These are phyloP conservation scores for Poeciliopsis paucimaculata DNA, from an alignment of 2,797 vertebrate species.

Conservation along the genomic window DNA sequence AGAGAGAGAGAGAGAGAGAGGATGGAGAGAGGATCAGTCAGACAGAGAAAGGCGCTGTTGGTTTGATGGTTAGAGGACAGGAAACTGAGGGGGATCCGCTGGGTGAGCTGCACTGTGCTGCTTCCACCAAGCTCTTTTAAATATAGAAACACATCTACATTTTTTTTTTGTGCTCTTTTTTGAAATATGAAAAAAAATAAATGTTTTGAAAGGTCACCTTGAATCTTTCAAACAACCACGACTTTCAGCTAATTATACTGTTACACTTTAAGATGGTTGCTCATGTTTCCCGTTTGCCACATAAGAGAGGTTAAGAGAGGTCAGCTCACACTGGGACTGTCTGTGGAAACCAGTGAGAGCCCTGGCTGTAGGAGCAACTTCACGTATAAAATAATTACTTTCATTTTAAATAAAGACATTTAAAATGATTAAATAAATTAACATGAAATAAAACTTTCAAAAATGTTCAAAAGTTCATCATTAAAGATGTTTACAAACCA, in stretches of 20 bases:
- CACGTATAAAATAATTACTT: background rate
- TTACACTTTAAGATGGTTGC: background rate
- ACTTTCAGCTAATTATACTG: background rate
- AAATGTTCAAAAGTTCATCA: background rate
- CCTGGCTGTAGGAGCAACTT: background rate
- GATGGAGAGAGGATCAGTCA: slow-evolving; percentile 37
- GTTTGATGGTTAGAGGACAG: slow-evolving; percentile 67
- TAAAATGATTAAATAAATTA: background rate
- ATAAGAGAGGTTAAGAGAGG: slow-evolving; percentile 5
- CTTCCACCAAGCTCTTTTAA: background rate
- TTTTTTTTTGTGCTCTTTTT: background rate
- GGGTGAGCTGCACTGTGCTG: slow-evolving; percentile 15
- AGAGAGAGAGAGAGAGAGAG: slow-evolving; percentile 35
- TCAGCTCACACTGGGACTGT: background rate
- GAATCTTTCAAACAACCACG: background rate
- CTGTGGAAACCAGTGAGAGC: background rate
- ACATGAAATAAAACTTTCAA: background rate
- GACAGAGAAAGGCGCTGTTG: slow-evolving; percentile 42
- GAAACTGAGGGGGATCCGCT: slow-evolving; percentile 39
- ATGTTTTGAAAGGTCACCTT: background rate
- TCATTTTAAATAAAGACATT: background rate
- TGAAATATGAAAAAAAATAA: background rate
- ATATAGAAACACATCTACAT: background rate
- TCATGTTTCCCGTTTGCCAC: slow-evolving; percentile 2
- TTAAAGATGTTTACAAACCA: background rate